Evolutionary conservation across 2,888 invertebrate genomes (phyloP), one percentile per base, ranked within the genome.

Genomic region (Cosmorhoe ocellata): DNA sequence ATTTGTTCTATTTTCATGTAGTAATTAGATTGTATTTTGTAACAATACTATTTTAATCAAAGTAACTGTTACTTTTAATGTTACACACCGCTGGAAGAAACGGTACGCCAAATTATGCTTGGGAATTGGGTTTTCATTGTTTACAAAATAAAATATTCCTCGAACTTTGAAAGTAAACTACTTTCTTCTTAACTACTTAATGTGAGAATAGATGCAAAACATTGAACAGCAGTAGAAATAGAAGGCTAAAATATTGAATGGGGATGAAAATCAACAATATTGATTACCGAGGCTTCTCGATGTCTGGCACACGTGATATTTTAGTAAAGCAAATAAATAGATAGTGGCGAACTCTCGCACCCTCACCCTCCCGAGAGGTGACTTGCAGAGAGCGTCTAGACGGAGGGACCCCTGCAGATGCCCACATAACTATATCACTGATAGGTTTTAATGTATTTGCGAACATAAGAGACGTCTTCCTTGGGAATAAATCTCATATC

Each of bases 371-470:
- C 66, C 65, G 57, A 60, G 74, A 78, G 77, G 79, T 80, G 84
- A 84, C 84, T 84, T 79, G 86, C 83, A 79, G 74, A 74, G 79
- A 81, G 81, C 75, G 89, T 90, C 89, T 90, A 90, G 89, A 89
- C 88, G 83, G 78, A 83, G 85, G 85, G 80, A 81, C 74, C 80
- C 80, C 69, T 67, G 66, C 68, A 67, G 65, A 66, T 71, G 69
- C 64, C 64, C 69, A 57, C 67, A 73, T 71, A 71, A 67, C 67
- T 63, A 67, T 66, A 68, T 69, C 63, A 60, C 59, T 66, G 61
- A 64, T 63, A 53, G 56, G 66, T 71, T 69, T 64, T 58, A 59
- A 59, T 64, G 63, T 67, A 69, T 69, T 68, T 66, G 63, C 58
- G 51, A 63, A 63, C 58, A 61, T 66, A 41, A 39, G 48, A 50